Evolutionary conservation across 1,140 invertebrate genomes (phyloP).

Genomic region (Ectropis grisescens): DNA sequence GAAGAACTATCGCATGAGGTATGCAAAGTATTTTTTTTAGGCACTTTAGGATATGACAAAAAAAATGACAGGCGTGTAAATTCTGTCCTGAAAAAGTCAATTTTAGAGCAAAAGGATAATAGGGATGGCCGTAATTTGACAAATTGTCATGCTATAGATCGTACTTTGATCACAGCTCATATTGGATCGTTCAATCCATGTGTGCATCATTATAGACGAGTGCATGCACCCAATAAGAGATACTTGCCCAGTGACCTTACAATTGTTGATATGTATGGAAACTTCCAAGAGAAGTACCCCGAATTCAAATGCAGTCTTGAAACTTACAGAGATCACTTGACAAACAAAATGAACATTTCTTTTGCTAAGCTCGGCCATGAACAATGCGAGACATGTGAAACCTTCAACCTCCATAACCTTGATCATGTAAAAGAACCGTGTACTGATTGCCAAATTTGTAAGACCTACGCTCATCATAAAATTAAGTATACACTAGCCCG

Average conservation of each 20-base stretch:
- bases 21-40: slow-evolving; percentile 8
- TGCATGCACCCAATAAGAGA: slow-evolving; percentile 23
- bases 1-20: slow-evolving; percentile 1
- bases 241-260: slow-evolving; percentile 31
- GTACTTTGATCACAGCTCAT: slow-evolving; percentile 13
- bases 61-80: slow-evolving; percentile 1
- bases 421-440: slow-evolving; percentile 3
- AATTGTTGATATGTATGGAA: slow-evolving; percentile 22
- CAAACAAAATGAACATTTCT: slow-evolving; percentile 14
- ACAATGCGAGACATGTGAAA: slow-evolving; percentile 28
- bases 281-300: slow-evolving; percentile 23
- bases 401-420: slow-evolving; percentile 14
- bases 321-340: slow-evolving; percentile 3
- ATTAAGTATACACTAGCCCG: not conserved
- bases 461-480: too few species aligned
- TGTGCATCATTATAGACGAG: slow-evolving; percentile 29
- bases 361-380: slow-evolving; percentile 27
- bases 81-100: not conserved
- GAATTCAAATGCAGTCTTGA: slow-evolving; percentile 10
- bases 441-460: not conserved
- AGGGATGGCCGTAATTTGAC: not conserved
- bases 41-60: slow-evolving; percentile 1
- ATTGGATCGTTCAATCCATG: slow-evolving; percentile 23
- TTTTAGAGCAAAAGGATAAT: not conserved
- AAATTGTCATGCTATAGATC: slow-evolving; percentile 3